These are phyloP conservation scores for Syritta pipiens DNA, from an alignment of 2,888 invertebrate genomes.

Conservation along the genomic window DNA sequence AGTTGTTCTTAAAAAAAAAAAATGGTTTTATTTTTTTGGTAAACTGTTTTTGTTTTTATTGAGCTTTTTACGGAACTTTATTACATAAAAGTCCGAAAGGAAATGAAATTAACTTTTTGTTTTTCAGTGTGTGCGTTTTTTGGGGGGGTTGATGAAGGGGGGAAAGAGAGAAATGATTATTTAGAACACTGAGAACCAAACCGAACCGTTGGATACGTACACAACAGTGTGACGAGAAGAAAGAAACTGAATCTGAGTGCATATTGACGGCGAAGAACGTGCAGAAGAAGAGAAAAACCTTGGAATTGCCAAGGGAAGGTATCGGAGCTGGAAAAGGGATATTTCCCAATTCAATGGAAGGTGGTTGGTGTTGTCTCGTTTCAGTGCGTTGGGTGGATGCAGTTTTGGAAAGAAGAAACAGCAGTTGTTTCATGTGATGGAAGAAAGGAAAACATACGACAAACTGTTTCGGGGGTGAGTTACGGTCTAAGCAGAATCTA, in stretches of 20 bases:
- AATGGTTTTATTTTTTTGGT: slow-evolving; percentile 5
- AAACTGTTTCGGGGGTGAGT: not conserved
- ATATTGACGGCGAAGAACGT: not conserved
- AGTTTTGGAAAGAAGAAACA: not conserved
- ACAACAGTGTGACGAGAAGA: slow-evolving; percentile 49
- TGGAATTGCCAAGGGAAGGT: slow-evolving; percentile 35
- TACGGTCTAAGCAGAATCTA: slow-evolving; percentile 2
- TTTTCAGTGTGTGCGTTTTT: not conserved
- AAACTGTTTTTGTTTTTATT: not conserved
- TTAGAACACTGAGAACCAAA: slow-evolving; percentile 55
- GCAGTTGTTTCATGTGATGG: not conserved
- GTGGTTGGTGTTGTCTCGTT: not conserved
- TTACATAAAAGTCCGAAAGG: slow-evolving; percentile 50
- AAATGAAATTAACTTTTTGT: slow-evolving; percentile 36
- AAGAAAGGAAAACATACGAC: slow-evolving; percentile 3
- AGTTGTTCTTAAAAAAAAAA: no score
- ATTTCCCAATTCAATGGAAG: slow-evolving; percentile 46
- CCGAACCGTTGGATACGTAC: slow-evolving; percentile 48
- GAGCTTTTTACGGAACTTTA: slow-evolving; percentile 14
- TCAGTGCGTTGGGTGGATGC: not conserved
- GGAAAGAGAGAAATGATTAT: slow-evolving; percentile 34
- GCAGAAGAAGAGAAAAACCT: slow-evolving; percentile 24
- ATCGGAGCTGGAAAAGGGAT: slow-evolving; percentile 46
- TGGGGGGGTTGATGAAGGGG: not conserved
- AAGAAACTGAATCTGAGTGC: slow-evolving; percentile 56